Percentiles rank a stretch among this genome's conserved stretches.
phyloP scores from a whole-genome alignment of 35 echinoderm and acorn worm species.

The Heliocidaris tuberculata region DNA sequence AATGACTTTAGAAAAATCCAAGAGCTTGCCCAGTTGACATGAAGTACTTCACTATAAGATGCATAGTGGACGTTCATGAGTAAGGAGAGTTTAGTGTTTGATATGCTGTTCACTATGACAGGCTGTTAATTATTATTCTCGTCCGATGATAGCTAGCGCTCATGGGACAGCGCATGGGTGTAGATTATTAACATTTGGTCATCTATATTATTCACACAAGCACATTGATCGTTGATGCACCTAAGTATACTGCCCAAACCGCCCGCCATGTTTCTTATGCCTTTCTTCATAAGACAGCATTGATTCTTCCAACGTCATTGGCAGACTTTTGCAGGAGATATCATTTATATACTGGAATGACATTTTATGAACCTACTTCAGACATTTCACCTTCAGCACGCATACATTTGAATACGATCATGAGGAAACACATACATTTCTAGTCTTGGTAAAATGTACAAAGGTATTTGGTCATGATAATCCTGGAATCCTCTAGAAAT shows the following conservation, averaged over 20 bases:
- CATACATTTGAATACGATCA: background rate
- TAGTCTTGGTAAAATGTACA: background rate
- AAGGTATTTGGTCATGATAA: background rate
- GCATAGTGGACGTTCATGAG: background rate
- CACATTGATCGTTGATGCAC: background rate
- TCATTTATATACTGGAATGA: no score
- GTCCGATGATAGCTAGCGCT: background rate
- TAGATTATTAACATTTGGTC: constrained; percentile 10
- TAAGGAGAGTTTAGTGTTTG: background rate
- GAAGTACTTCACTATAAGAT: background rate
- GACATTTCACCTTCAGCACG: background rate
- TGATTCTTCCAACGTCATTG: no score
- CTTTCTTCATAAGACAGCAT: background rate
- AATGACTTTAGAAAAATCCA: background rate
- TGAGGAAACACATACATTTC: background rate
- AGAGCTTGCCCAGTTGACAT: background rate
- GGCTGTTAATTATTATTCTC: background rate
- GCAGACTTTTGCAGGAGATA: no score
- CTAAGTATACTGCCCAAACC: background rate
- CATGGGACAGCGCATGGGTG: background rate
- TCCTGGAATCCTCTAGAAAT: background rate
- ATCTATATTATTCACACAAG: background rate
- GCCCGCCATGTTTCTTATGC: background rate
- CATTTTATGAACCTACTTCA: background rate
- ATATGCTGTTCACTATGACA: background rate